Evolutionary conservation across 1,140 invertebrate species (phyloP).

Genomic region (Trachelipus rathkii): DNA sequence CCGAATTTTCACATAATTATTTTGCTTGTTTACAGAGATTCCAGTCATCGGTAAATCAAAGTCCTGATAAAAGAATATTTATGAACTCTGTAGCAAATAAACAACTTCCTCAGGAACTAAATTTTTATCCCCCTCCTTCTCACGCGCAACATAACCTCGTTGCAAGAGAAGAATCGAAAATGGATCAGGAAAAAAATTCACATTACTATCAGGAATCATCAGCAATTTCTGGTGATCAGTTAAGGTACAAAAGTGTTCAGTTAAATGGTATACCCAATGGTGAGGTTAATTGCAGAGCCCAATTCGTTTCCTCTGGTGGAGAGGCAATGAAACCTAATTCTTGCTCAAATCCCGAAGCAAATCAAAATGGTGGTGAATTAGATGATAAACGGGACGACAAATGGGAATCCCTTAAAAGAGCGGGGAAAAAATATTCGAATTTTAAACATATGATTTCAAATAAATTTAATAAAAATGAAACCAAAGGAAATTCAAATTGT

Average conservation of each 20-base stretch:
- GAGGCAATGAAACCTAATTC: background rate
- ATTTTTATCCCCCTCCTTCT: background rate
- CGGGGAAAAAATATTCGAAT: conserved; percentile 68
- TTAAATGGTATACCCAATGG: too few species aligned
- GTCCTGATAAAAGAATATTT: background rate
- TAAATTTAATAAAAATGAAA: conserved; percentile 59
- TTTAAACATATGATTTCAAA: conserved; percentile 80
- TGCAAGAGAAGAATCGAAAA: background rate
- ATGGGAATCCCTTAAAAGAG: conserved; percentile 40
- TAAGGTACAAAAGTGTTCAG: too few species aligned
- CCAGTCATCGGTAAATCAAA: background rate
- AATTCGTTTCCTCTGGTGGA: conserved; percentile 1
- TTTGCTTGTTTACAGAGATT: background rate
- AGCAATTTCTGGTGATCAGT: too few species aligned
- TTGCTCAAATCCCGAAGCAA: background rate
- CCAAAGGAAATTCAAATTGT: conserved; percentile 20
- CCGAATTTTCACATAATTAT: too few species aligned
- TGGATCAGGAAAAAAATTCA: background rate
- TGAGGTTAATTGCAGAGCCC: background rate
- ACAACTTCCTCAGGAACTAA: background rate
- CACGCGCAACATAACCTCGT: background rate
- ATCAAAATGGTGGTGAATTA: conserved; percentile 14
- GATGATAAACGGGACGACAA: conserved; percentile 39
- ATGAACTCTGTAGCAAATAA: background rate
- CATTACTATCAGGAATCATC: background rate